Conservation (phyloP, 2,888 invertebrate species). For the Chirona hameri region DNA sequence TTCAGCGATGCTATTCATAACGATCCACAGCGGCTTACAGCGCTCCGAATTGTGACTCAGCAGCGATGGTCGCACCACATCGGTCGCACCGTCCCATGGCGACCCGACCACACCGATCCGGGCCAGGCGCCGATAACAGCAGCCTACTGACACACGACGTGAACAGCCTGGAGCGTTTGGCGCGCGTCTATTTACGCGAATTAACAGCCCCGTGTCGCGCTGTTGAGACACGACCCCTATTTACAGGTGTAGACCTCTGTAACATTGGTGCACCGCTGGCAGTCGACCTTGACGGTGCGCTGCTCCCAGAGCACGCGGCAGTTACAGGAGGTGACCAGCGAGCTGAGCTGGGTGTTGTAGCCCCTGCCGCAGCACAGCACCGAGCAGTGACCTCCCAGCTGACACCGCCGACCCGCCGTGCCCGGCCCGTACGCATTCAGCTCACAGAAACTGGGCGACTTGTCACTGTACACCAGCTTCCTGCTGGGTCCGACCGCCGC, state of each 20-base stretch:
- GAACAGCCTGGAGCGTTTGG: no score
- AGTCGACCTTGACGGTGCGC: neutral
- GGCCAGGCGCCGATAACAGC: no score
- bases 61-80: no score
- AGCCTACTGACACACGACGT: no score
- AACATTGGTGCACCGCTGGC: constrained; percentile 2
- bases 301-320: constrained; percentile 25
- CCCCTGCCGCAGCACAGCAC: constrained; percentile 13
- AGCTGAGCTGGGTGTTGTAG: constrained; percentile 13
- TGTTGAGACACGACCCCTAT: neutral
- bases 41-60: no score
- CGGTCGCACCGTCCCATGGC: no score
- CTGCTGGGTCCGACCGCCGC: neutral
- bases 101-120: no score
- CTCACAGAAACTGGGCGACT: constrained; percentile 42
- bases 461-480: constrained; percentile 24
- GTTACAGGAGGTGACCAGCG: neutral
- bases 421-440: neutral
- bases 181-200: no score
- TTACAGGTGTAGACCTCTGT: constrained; percentile 13
- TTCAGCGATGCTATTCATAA: no score
- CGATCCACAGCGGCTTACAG: no score
- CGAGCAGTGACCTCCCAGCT: constrained; percentile 4
- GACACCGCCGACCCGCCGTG: neutral
- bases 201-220: no score